Base-by-base conservation (phyloP, 2,113 vertebrate genomes). In the Loxodonta africana region DNA sequence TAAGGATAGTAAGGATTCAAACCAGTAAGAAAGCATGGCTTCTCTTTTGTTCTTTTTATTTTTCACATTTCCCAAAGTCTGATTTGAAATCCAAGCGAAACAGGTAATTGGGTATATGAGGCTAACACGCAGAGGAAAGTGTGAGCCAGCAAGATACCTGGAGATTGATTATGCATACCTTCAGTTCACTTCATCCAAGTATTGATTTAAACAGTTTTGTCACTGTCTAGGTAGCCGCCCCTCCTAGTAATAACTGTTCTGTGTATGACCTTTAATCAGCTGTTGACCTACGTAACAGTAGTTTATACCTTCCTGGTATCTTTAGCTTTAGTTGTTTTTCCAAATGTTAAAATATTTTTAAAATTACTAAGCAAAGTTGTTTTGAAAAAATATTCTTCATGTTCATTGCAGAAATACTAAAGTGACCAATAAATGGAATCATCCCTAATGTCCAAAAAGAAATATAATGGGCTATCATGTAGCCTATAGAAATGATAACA, bases 381-480 rank as follows among this genome's bases (percentile, higher is more conserved):
- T 95, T 60, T 83, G 88, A 78, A 88, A 90, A 96, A 57, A 65
- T 84, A 67, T 60, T 93, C 33, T 57, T 83, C 18, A 63, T 46
- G 23, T 85, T 94, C 26, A n/a, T 51, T 94, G 10, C 23, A 91
- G 20, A 92, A 95, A 76, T 81, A 83, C 8, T 94, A 71, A 96
- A 74, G 5, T 80, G 41, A 26, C 57, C 78, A 74, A 81, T 86
- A 85, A 87, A 67, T 92, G 80, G 73, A 81, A 30, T 84, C 53
- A 46, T 69, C 44, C 11, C 20, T 93, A 71, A 48, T 85, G 83
- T 82, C 86, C 63, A 14, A 30, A 67, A 82, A 80, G 46, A 78
- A 63, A 25, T 81, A 53, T 46, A 8, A 21, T 91, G 14, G n/a
- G 74, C 53, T 44, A 65, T 30, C 51, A 57, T 57, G n/a, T 37